Evolutionary conservation across 2,797 vertebrate species (phyloP).

Genomic region (Gallirallus australis): DNA sequence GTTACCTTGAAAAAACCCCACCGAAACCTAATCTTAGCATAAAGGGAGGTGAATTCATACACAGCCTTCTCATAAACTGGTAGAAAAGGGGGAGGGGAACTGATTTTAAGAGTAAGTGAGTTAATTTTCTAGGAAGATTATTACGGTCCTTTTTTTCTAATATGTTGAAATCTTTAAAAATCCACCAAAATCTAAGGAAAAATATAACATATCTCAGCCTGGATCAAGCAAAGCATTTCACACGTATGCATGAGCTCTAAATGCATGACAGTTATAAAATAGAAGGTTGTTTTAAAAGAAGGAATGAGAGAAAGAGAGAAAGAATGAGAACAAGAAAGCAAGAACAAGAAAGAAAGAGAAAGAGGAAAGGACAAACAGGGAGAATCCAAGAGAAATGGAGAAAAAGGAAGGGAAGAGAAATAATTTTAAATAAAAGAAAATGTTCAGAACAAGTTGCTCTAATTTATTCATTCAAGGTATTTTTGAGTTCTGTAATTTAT

Average conservation of each 20-base stretch:
- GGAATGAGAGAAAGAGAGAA: background rate
- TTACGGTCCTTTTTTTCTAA: background rate
- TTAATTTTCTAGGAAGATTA: background rate
- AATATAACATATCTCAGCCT: background rate
- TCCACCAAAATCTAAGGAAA: too few species aligned
- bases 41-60: background rate
- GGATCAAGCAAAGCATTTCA: background rate
- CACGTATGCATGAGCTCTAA: background rate
- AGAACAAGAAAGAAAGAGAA: background rate
- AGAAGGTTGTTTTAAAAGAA: background rate
- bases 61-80: background rate
- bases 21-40: background rate
- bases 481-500: background rate
- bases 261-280: background rate
- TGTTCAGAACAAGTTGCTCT: background rate
- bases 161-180: background rate
- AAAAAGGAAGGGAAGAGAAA: background rate
- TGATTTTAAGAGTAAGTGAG: background rate
- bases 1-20: background rate
- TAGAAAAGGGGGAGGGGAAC: too few species aligned
- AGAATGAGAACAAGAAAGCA: background rate
- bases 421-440: background rate
- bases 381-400: background rate
- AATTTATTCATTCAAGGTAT: background rate
- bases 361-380: background rate